phyloP scores from a whole-genome alignment of 2,797 vertebrate genomes.

The Sebastes trivittatus region DNA sequence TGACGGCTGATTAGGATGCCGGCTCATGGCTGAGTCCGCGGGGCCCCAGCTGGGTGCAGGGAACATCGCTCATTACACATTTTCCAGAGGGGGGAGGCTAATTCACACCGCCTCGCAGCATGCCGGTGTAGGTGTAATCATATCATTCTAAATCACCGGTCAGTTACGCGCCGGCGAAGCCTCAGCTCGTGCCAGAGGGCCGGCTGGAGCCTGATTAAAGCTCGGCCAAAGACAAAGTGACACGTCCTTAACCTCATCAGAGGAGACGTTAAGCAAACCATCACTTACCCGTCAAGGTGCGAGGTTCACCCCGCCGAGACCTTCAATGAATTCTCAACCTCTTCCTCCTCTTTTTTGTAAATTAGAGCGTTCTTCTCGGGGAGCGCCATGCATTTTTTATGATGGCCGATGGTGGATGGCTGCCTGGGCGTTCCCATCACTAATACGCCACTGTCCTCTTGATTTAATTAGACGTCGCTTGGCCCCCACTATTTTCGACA shows the following conservation, averaged over 20 bases:
- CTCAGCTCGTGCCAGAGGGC: slow-evolving; percentile 67
- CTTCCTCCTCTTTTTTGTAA: slow-evolving; percentile 39
- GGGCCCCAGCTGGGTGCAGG: slow-evolving; percentile 83
- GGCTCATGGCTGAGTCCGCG: slow-evolving; percentile 80
- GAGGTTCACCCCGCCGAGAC: slow-evolving; percentile 51
- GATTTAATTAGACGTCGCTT: slow-evolving; percentile 77
- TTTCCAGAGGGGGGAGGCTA: slow-evolving; percentile 70
- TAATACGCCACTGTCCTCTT: slow-evolving; percentile 75
- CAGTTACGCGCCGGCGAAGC: slow-evolving; percentile 69
- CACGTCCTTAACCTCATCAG: slow-evolving; percentile 80
- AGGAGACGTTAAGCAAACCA: slow-evolving; percentile 73
- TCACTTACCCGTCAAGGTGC: slow-evolving; percentile 72
- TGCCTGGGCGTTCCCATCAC: slow-evolving; percentile 73
- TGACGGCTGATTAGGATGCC: slow-evolving; percentile 86
- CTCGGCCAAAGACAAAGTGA: slow-evolving; percentile 73
- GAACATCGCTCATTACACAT: slow-evolving; percentile 86
- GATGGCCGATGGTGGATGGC: slow-evolving; percentile 73
- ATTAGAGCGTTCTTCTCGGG: slow-evolving; percentile 66
- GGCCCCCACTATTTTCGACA: slow-evolving; percentile 71
- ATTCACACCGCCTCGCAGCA: slow-evolving; percentile 73
- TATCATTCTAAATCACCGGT: slow-evolving; percentile 84
- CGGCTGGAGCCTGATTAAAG: slow-evolving; percentile 80
- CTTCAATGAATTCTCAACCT: slow-evolving; percentile 39
- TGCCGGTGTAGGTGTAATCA: slow-evolving; percentile 84
- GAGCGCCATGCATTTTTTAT: slow-evolving; percentile 78